Conservation (phyloP, 2,888 invertebrate species). For the Hydrotaea cyrtoneurina region DNA sequence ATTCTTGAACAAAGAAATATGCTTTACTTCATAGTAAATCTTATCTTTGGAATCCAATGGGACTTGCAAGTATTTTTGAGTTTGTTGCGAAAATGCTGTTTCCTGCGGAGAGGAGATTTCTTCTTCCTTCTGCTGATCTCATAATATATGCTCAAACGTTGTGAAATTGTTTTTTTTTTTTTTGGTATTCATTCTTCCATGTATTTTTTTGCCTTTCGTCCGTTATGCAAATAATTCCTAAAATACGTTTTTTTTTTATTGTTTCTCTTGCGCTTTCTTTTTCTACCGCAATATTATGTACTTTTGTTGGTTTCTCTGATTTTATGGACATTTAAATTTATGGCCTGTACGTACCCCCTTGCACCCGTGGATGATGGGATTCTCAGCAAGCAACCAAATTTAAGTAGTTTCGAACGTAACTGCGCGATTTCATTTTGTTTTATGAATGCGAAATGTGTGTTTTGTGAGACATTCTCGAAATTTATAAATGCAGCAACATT, state of each 20-base stretch:
- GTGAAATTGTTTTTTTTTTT: background rate
- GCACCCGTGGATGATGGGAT: background rate
- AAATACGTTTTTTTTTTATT: slow-evolving; percentile 13
- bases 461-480: background rate
- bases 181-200: background rate
- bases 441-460: slow-evolving; percentile 1
- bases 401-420: slow-evolving; percentile 11
- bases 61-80: slow-evolving; percentile 6
- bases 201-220: background rate
- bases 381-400: background rate
- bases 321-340: slow-evolving; percentile 16
- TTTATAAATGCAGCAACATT: slow-evolving; percentile 16
- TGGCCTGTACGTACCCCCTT: background rate
- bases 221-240: slow-evolving; percentile 17
- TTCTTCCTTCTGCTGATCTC: slow-evolving; percentile 2
- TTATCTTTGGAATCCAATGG: slow-evolving; percentile 9
- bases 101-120: slow-evolving; percentile 15
- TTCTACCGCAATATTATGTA: slow-evolving; percentile 15
- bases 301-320: slow-evolving; percentile 9
- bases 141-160: slow-evolving; percentile 19
- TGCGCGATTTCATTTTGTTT: background rate
- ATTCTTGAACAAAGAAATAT: slow-evolving; percentile 17
- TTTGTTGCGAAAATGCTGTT: slow-evolving; percentile 4
- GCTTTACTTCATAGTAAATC: slow-evolving; percentile 22
- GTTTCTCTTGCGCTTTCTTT: background rate